phyloP scores from a whole-genome alignment of 2,888 invertebrate species.

The Zootermopsis nevadensis region DNA sequence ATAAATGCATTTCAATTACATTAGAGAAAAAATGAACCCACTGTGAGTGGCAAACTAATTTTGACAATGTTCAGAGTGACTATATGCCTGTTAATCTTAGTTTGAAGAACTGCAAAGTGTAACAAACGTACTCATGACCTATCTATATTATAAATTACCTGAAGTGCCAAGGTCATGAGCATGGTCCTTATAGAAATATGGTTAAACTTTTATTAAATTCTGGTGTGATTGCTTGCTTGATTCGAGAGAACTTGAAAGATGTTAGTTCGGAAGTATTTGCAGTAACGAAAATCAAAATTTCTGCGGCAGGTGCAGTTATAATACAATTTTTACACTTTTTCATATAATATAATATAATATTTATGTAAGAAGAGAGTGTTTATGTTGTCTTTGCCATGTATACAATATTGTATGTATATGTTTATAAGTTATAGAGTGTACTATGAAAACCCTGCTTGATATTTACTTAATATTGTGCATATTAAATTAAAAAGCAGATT shows the following conservation, averaged over 20 bases:
- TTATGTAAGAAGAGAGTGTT: constrained; percentile 52
- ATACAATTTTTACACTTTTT: constrained; percentile 52
- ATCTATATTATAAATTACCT: constrained; percentile 45
- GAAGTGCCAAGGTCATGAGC: constrained; percentile 51
- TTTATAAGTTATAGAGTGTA: constrained; percentile 39
- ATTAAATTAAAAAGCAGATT: constrained; percentile 38
- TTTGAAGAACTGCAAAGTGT: constrained; percentile 40
- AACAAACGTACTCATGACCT: constrained; percentile 46
- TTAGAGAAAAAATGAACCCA: constrained; percentile 1
- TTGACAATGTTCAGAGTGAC: constrained; percentile 39
- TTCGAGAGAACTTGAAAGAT: constrained; percentile 48
- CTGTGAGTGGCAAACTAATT: background rate
- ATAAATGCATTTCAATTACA: background rate
- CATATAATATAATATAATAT: constrained; percentile 52
- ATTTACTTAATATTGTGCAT: constrained; percentile 22
- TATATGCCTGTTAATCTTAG: constrained; percentile 39
- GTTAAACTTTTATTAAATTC: background rate
- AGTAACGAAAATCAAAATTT: constrained; percentile 53
- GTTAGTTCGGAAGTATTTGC: constrained; percentile 45
- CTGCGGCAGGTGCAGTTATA: constrained; percentile 50
- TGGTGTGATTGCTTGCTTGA: constrained; percentile 30
- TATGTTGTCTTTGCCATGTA: constrained; percentile 53
- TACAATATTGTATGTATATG: constrained; percentile 52
- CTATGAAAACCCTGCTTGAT: constrained; percentile 28
- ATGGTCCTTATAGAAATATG: background rate